A percentile compares a stretch with the other conserved stretches of the same genome.
Evolutionary conservation across 2,113 vertebrate genomes (phyloP).

Genomic region (Fulmarus glacialis): DNA sequence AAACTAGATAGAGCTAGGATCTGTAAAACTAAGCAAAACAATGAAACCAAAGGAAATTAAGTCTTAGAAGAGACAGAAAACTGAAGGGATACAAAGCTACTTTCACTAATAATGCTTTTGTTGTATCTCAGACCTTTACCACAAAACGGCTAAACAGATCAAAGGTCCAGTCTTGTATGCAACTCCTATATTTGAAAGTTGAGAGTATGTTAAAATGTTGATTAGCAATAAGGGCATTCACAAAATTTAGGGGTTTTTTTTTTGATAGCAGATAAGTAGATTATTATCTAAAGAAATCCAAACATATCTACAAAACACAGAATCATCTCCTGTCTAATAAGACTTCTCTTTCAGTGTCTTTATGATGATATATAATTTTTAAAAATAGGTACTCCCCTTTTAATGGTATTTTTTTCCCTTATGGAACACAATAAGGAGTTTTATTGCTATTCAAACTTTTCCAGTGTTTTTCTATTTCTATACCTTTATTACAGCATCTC

Average conservation of each 20-base stretch:
- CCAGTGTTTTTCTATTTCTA: background rate
- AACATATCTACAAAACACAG: background rate
- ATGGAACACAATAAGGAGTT: background rate
- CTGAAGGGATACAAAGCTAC: background rate
- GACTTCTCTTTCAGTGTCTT: background rate
- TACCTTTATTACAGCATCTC: background rate
- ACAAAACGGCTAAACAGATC: background rate
- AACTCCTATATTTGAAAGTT: background rate
- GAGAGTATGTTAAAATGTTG: background rate
- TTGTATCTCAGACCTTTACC: background rate
- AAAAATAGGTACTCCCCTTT: background rate
- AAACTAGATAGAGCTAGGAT: background rate
- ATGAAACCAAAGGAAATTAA: background rate
- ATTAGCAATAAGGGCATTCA: background rate
- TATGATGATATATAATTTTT: background rate
- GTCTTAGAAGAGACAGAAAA: background rate
- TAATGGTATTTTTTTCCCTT: background rate
- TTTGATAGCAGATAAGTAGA: background rate
- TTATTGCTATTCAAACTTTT: background rate
- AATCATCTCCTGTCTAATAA: background rate
- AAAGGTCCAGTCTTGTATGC: background rate
- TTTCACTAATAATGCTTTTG: background rate
- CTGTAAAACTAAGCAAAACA: background rate
- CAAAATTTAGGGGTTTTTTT: background rate
- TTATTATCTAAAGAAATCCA: background rate